Evolutionary conservation across 2,113 vertebrate genomes (phyloP), one percentile per base, ranked within the genome.

Genomic region (Corapipo altera): DNA sequence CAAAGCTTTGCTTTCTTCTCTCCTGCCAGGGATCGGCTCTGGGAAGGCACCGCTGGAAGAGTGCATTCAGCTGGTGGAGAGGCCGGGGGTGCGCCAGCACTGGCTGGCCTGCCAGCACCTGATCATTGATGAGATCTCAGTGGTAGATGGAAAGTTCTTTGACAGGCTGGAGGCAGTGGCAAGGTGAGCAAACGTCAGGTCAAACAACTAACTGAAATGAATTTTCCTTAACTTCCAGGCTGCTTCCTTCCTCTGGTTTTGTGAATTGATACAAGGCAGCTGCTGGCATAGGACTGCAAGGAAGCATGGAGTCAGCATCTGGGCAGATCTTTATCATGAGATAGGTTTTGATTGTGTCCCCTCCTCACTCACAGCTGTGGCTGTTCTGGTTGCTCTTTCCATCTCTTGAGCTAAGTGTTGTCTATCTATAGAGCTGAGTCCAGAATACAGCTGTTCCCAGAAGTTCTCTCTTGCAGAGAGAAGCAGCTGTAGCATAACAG

Each of bases 91-190:
- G 62, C 97, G 98, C 35, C 99, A 98, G 95, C 98, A 99, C 88
- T 99, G 99, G 99, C 97, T 98, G 49, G 98, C 94, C 94, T 99
- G 99, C 86, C 98, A 97, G 33, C 98, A 99, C 89, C 98, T 99
- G 43, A 98, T 99, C 97, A 99, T 99, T 0, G 99, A 99, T 11
- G 99, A 99, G 97, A 97, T 99, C 91, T 99, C 99, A 18, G 99
- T 99, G 99, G 99, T 99, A 89, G 99, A 99, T 24, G 99, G 98
- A 1, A 98, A 98, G 64, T 98, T 99, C 91, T 99, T 99, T 88
- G 99, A 99, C 93, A 99, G 98, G 95, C 98, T 99, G 30, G 99
- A 99, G 94, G 98, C 98, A 0, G 98, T 99, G 49, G 99, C 99
- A 46, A 99, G 99, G 99, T 99, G 41, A 85, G 95, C 15, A 13